Evolutionary conservation across 2,888 invertebrate species (phyloP).

Genomic region (Parthenolecanium corni): DNA sequence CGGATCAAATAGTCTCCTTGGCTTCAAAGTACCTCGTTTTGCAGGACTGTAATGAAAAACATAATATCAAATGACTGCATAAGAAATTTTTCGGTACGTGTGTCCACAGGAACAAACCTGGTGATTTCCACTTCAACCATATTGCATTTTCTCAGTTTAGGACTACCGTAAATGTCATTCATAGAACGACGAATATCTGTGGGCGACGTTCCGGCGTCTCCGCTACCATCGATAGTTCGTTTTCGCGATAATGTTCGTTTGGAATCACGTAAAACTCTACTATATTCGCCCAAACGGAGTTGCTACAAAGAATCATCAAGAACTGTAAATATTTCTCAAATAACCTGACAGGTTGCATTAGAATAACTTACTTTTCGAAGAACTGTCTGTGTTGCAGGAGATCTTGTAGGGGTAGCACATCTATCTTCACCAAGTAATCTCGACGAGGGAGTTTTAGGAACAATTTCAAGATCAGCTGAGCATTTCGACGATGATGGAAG

Average conservation of each 20-base stretch:
- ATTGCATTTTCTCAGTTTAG: slow-evolving; percentile 7
- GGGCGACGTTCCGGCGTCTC: slow-evolving; percentile 53
- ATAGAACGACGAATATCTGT: slow-evolving; percentile 53
- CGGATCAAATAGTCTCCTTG: slow-evolving; percentile 23
- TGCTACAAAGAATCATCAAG: slow-evolving; percentile 39
- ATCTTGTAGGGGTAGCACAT: slow-evolving; percentile 25
- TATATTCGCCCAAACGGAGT: slow-evolving; percentile 56
- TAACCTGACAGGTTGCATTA: neutral
- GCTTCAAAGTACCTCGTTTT: slow-evolving; percentile 28
- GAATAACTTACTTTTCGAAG: slow-evolving; percentile 27
- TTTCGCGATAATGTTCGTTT: slow-evolving; percentile 35
- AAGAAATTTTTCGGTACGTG: neutral
- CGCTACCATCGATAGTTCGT: slow-evolving; percentile 56
- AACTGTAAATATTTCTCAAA: neutral
- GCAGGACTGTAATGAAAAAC: slow-evolving; percentile 30
- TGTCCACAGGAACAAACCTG: slow-evolving; percentile 45
- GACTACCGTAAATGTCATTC: slow-evolving; percentile 37
- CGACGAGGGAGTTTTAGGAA: too few relatives aligned
- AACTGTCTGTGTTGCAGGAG: slow-evolving; percentile 18
- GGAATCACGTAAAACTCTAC: slow-evolving; percentile 48
- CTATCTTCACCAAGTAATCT: too few relatives aligned
- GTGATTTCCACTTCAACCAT: slow-evolving; percentile 41
- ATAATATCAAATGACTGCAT: neutral
- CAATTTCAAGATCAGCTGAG: too few relatives aligned
- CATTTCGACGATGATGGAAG: too few relatives aligned